Base-by-base conservation (phyloP, 2,888 invertebrate species). In the Autographa gamma region DNA sequence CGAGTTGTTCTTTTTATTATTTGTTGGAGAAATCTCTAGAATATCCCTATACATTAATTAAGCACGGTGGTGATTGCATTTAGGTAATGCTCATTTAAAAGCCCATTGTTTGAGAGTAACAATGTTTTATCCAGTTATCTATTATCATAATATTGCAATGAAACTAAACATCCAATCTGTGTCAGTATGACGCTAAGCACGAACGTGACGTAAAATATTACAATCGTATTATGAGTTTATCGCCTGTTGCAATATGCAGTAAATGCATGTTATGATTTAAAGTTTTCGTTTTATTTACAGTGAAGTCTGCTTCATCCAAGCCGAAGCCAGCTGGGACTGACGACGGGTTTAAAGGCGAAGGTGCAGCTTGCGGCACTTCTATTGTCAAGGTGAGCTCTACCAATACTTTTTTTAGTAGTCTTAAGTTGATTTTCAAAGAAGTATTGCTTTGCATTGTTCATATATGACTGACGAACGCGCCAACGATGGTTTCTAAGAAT, bases 281-380 rank as follows among this genome's bases (percentile, higher is more conserved):
- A 60, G 60, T 62, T 69, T 72, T 67, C 34, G 76, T 59, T 73
- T 76, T 79, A 64, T 73, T 92, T 93, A 25, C 91, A 94, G 94
- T 85, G 9, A 92, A 91, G 72, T 86, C 93, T 0, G 85, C 89
- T 52, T 89, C 93, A 54, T 81, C 90, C 1, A 95, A 96, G 81
- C 92, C 96, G 31, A 97, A 96, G 90, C 96, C 97, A 6, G 96
- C 96, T 58, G 97, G 97, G 7, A 96, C 96, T 0, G 97, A 97
- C 88, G 97, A 97, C 93, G 97, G 97, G 66, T 97, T 97, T 90
- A 97, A 96, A 90, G 96, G 96, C 71, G 97, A 97, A 87, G 96
- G 97, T 38, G 97, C 97, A 59, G 97, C 97, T 62, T 97, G 97
- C 84, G 97, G 93, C 60, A 93, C 82, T 77, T 95, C 95, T 14